phyloP scores from a whole-genome alignment of 2,888 invertebrate species.

The Epistrophella euchroma region DNA sequence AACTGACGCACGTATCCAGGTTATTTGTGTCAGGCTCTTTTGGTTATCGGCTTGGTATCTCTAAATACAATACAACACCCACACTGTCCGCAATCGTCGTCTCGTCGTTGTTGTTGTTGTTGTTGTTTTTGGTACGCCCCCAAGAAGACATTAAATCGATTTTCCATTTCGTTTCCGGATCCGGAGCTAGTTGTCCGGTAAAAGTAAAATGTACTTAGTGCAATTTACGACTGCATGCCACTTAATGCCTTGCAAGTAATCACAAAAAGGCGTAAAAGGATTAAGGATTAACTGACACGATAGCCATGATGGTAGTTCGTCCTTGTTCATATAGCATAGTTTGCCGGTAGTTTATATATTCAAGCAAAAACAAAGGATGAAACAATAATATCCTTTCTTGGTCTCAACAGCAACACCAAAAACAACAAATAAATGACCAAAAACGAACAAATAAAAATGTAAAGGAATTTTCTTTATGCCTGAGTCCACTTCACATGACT shows the following conservation, averaged over 20 bases:
- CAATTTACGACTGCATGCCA: constrained; percentile 74
- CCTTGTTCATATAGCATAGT: constrained; percentile 16
- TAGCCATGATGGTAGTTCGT: constrained; percentile 34
- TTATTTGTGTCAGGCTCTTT: constrained; percentile 39
- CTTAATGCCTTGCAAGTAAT: constrained; percentile 71
- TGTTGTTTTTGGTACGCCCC: not conserved
- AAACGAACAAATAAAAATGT: constrained; percentile 24
- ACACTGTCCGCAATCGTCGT: not conserved
- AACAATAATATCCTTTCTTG: constrained; percentile 67
- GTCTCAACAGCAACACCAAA: not conserved
- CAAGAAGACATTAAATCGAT: constrained; percentile 62
- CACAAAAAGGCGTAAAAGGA: constrained; percentile 76
- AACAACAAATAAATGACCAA: not conserved
- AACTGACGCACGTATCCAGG: constrained; percentile 44
- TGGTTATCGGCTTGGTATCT: constrained; percentile 42
- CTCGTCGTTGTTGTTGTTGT: not conserved
- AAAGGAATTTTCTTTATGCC: constrained; percentile 55
- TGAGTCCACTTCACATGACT: constrained; percentile 61
- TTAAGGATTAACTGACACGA: constrained; percentile 71
- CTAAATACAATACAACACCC: not conserved
- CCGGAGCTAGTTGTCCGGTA: constrained; percentile 54
- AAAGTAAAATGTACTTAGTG: constrained; percentile 72
- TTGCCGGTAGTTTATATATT: not conserved
- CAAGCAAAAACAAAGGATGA: constrained; percentile 23
- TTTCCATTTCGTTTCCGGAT: constrained; percentile 52